Conservation (phyloP, 2,888 invertebrate genomes). For the Epiblema foenella region DNA sequence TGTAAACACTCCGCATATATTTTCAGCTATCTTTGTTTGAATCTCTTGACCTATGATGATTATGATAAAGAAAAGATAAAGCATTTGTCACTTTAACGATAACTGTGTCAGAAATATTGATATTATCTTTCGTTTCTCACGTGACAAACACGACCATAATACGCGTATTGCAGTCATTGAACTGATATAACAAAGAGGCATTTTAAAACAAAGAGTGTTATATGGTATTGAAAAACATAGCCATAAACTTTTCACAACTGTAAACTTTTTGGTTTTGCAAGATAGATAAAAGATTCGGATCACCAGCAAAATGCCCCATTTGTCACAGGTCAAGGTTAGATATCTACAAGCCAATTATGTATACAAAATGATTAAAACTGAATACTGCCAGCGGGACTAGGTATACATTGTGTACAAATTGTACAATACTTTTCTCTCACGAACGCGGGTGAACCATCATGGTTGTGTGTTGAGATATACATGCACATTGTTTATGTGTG, state of each 20-base stretch:
- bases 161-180: slow-evolving; percentile 3
- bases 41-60: neutral
- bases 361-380: neutral
- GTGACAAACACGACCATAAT: neutral
- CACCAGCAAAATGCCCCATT: neutral
- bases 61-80: neutral
- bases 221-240: neutral
- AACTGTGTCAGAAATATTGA: neutral
- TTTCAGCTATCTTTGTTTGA: slow-evolving; percentile 11
- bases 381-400: too few species aligned
- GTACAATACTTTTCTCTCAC: too few species aligned
- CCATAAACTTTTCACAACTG: neutral
- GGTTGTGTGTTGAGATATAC: too few species aligned
- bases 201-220: slow-evolving; percentile 23
- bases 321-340: neutral
- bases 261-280: neutral
- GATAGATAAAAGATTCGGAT: neutral
- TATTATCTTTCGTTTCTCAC: too few species aligned
- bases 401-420: too few species aligned
- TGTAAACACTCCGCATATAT: neutral
- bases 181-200: slow-evolving; percentile 35
- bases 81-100: neutral
- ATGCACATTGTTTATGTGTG: too few species aligned
- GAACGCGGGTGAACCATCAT: too few species aligned
- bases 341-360: neutral